A percentile compares a stretch with the other conserved stretches of the same genome.
These are phyloP conservation scores for Spondyliosoma cantharus DNA, from an alignment of 2,797 vertebrate genomes.

Conservation along the genomic window DNA sequence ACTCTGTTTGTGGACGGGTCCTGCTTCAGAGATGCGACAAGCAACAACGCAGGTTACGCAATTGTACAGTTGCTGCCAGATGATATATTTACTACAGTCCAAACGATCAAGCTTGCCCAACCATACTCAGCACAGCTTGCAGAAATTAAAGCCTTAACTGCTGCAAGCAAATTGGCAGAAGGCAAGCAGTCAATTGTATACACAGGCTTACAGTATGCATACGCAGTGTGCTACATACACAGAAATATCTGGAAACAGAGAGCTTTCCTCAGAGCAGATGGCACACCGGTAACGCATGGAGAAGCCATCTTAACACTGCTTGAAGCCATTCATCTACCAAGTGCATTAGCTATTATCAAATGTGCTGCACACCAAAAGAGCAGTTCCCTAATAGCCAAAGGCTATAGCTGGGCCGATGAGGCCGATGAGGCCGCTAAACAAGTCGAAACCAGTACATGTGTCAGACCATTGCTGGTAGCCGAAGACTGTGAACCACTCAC, in stretches of 20 bases:
- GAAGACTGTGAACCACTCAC: neutral
- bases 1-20: neutral
- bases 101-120: neutral
- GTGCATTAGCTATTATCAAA: neutral
- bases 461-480: neutral
- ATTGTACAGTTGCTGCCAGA: neutral
- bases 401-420: neutral
- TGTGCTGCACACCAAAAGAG: neutral
- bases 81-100: neutral
- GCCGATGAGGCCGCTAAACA: neutral
- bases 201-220: neutral
- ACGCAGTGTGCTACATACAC: too few relatives aligned
- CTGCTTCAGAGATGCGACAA: neutral
- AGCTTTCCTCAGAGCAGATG: too few relatives aligned
- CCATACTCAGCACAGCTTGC: neutral
- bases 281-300: neutral
- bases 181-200: neutral
- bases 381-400: neutral
- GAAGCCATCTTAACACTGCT: neutral
- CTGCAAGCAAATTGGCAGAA: neutral
- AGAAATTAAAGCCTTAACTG: neutral
- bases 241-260: too few relatives aligned
- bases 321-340: neutral
- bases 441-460: accelerated
- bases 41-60: neutral